Base-by-base conservation (phyloP, 2,888 invertebrate species). In the Sesia apiformis region DNA sequence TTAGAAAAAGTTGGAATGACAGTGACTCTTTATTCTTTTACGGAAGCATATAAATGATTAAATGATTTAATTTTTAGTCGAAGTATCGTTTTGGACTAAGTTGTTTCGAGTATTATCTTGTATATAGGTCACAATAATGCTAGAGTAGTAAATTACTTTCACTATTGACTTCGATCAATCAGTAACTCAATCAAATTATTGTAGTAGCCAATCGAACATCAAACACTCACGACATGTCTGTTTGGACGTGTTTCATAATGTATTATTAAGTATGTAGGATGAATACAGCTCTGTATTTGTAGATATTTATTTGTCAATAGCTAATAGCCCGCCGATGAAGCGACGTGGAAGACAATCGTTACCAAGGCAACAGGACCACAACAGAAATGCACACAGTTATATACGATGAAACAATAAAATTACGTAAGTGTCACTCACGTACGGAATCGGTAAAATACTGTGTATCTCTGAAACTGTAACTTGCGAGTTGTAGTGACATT, bases 331-430 rank as follows among this genome's bases (percentile, higher is more conserved):
- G 66, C 65, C 78, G 78, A 77, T 78, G 79, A 79, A 66, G 70
- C 76, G 70, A 71, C 72, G 72, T 76, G 70, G 73, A 85, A 87
- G 86, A 87, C 84, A 81, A 79, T 74, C 74, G 82, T 84, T 67
- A 65, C 76, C 84, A 61, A 63, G 84, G 74, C 66, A 64, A 87
- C 87, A 59, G 59, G 66, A 64, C 67, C 65, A 75, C 85, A 87
- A 87, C 85, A 87, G 72, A 76, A 74, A 55, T 57, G 56, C 56
- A 56, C 51, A 56, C 51, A 38, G 43, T 52, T 49, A 38, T 52
- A 23, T 23, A 23, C 23, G 23, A 23, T 23, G 2, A 1, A 23
- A 23, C 23, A 23, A 23, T 23, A 23, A 23, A 23, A 23, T 23
- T 23, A 23, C 23, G 23, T 23, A 23, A 23, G 23, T 23, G 23